Conservation (phyloP, 2,113 vertebrate species). For the Rhinolophus sinicus region DNA sequence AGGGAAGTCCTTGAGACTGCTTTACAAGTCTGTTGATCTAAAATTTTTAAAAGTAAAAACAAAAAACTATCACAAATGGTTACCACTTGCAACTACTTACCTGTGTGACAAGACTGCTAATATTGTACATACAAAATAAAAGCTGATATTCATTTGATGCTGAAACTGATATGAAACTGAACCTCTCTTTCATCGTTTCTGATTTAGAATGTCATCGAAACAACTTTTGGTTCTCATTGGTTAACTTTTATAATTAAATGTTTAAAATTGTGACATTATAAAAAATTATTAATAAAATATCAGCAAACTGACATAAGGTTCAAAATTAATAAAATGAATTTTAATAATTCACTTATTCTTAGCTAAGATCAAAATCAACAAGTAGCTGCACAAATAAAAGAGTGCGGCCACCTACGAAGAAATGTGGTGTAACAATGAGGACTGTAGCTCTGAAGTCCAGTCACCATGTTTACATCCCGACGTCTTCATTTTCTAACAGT, state of each 20-base stretch:
- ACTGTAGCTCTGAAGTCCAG: neutral
- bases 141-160: neutral
- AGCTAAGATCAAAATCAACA: neutral
- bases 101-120: neutral
- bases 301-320: neutral
- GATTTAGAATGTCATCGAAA: neutral
- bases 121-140: neutral
- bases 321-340: neutral
- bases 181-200: neutral
- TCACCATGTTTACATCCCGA: neutral
- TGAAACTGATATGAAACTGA: neutral
- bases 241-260: slow-evolving; percentile 37
- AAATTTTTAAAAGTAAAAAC: neutral
- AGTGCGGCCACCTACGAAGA: neutral
- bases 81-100: neutral
- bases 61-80: neutral
- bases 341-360: neutral
- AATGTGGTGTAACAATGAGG: neutral
- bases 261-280: neutral
- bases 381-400: neutral
- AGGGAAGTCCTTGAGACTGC: neutral
- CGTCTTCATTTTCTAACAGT: neutral
- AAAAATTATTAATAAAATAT: neutral
- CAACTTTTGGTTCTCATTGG: neutral
- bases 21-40: neutral